Evolutionary conservation across 2,113 vertebrate genomes (phyloP), one percentile per base, ranked within the genome.

Genomic region (Philantomba maxwellii): DNA sequence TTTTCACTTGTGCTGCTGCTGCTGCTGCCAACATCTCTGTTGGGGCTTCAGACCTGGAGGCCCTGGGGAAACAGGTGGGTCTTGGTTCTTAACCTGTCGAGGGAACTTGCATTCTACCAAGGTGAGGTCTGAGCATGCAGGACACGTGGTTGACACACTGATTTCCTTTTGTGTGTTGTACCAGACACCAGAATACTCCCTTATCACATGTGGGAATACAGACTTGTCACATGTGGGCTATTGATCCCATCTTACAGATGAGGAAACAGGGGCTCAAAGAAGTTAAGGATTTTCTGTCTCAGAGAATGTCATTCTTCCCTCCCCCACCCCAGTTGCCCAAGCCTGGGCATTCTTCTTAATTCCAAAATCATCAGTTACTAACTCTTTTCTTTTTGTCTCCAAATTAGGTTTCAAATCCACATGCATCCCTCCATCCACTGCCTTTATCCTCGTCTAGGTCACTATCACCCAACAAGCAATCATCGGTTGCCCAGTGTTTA

Each of bases 61-160:
- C 77, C 55, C 77, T 43, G 51, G 51, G 33, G 80, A 92, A 47
- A n/a, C 5, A 26, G 70, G 14, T 45, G 55, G 13, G 25, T 36
- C 64, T 75, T 51, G 30, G 33, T 81, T 93, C 36, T 12, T 4
- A 43, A n/a, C 9, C 84, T 9, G 5, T 4, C 7, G 26, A 60
- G 62, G 15, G 30, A 33, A 49, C 39, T 14, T 0, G 13, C 19
- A 7, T 49, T 30, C 43, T 62, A 26, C 14, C 8, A 5, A 57
- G 17, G 15, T 28, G 86, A 53, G 11, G 19, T 84, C 77, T 80
- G 16, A 87, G 80, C 0, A 0, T 3, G 14, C 17, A 39, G 83
- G 28, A 53, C 11, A 23, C 7, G 0, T 6, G 58, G 1, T 2
- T 33, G 17, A 30, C n/a, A 19, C 11, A 2, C 9, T 5, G 53